Base-by-base conservation (phyloP, 2,888 invertebrate genomes). In the Eristalis intricaria region DNA sequence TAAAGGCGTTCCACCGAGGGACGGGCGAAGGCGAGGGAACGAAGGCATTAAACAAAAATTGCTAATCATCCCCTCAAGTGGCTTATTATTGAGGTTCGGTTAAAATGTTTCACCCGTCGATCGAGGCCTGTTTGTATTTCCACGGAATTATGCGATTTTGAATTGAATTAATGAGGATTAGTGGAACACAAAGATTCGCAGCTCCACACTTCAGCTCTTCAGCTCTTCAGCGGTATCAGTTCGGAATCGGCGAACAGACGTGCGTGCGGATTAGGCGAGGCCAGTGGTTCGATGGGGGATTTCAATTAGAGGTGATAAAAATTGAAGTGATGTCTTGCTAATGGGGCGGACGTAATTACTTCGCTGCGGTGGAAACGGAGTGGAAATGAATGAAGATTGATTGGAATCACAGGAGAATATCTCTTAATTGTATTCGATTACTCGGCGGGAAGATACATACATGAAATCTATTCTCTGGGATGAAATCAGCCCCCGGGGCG, bases 271-370 rank as follows among this genome's bases (percentile, higher is more conserved):
- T 81, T 81, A 69, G 61, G 63, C 56, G 29, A 56, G 26, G 50
- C 29, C 22, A 74, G 11, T 38, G 64, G 64, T 22, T 32, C 3
- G 13, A n/a, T 15, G n/a, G 40, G 35, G 15, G 81, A 63, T 69
- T 74, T 74, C 81, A 81, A 75, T 74, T 75, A 69, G 74, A 75
- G 56, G 68, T 63, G 69, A 68, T 74, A 68, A 71, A 60, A 71
- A 19, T 50, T 66, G 23, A 66, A 66, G 71, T 60, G 79, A 66
- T 61, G 66, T 79, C 65, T 61, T 79, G 65, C 32, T 79, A 79
- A 71, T 66, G 43, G 73, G 40, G 23, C 71, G 58, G 43, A 65
- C 32, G 69, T 63, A 63, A 56, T 63, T 61, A 61, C 11, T 60
- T 69, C 19, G 19, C 19, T 50, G 50, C 50, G 50, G 19, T 8